Evolutionary conservation across 2,888 invertebrate species (phyloP).

Genomic region (Coenonympha glycerion): DNA sequence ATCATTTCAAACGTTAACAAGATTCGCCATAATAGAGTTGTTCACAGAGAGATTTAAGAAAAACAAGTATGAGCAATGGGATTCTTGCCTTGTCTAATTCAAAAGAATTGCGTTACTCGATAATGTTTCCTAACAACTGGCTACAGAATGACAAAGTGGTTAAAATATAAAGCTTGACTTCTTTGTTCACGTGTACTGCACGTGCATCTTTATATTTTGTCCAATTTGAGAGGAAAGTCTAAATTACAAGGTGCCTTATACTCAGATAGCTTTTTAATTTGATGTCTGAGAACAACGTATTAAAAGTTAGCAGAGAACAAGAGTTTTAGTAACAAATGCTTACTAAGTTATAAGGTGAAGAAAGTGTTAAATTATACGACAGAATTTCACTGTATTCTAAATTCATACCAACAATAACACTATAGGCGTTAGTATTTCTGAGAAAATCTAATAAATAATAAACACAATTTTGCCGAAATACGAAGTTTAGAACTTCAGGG

Average conservation of each 20-base stretch:
- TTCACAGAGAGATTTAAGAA: slow-evolving; percentile 72
- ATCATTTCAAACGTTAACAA: slow-evolving; percentile 76
- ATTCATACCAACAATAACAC: too few relatives aligned
- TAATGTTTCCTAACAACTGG: slow-evolving; percentile 28
- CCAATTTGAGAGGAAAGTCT: slow-evolving; percentile 29
- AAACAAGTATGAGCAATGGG: slow-evolving; percentile 60
- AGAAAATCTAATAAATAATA: background rate
- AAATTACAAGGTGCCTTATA: slow-evolving; percentile 30
- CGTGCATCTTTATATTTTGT: slow-evolving; percentile 27
- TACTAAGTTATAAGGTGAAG: too few relatives aligned
- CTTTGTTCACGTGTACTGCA: slow-evolving; percentile 30
- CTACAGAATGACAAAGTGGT: slow-evolving; percentile 27
- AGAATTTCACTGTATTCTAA: too few relatives aligned
- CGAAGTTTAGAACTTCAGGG: slow-evolving; percentile 28
- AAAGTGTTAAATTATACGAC: too few relatives aligned
- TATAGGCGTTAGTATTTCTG: too few relatives aligned
- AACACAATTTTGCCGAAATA: slow-evolving; percentile 5
- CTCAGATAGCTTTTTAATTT: background rate
- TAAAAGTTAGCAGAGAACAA: too few relatives aligned
- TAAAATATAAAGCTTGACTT: slow-evolving; percentile 44
- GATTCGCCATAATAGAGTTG: slow-evolving; percentile 72
- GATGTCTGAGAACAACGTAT: slow-evolving; percentile 23
- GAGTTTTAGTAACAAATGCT: too few relatives aligned
- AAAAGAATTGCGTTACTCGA: slow-evolving; percentile 52
- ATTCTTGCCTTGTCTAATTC: slow-evolving; percentile 31